phyloP scores from a whole-genome alignment of 2,888 invertebrate genomes.

The Ethmia dodecea region DNA sequence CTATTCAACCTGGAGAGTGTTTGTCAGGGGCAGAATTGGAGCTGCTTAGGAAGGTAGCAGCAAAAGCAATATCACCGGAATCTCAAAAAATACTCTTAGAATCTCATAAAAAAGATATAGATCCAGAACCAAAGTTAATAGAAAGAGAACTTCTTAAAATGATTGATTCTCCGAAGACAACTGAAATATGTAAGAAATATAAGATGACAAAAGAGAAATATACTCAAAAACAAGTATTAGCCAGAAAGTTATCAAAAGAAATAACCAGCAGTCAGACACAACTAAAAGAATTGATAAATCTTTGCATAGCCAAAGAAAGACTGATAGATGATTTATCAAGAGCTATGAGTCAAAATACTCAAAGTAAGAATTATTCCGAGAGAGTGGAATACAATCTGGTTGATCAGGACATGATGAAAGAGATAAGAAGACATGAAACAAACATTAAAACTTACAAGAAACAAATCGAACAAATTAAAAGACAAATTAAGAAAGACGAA shows the following conservation, averaged over 20 bases:
- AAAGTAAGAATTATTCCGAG: conserved; percentile 68
- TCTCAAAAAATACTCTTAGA: conserved; percentile 75
- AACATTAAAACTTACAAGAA: conserved; percentile 86
- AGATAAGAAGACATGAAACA: conserved; percentile 84
- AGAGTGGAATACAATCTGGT: conserved; percentile 74
- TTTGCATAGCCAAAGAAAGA: conserved; percentile 82
- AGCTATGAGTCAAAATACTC: conserved; percentile 47
- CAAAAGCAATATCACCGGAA: conserved; percentile 72
- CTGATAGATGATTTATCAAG: conserved; percentile 82
- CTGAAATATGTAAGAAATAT: conserved; percentile 70
- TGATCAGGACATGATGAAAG: conserved; percentile 78
- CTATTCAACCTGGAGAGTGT: conserved; percentile 80
- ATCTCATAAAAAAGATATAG: conserved; percentile 73
- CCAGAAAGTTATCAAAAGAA: conserved; percentile 73
- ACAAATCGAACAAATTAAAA: conserved; percentile 85
- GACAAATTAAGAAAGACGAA: conserved; percentile 85
- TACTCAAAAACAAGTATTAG: conserved; percentile 66
- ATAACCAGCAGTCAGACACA: conserved; percentile 82
- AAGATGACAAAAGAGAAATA: conserved; percentile 74
- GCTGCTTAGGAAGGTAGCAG: conserved; percentile 78
- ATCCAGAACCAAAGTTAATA: conserved; percentile 74
- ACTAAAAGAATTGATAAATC: conserved; percentile 83
- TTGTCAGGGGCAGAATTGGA: conserved; percentile 78
- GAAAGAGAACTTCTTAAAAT: conserved; percentile 72
- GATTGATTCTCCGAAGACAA: conserved; percentile 70